Conservation (phyloP, 2,113 vertebrate genomes). For the Pungitius pungitius region DNA sequence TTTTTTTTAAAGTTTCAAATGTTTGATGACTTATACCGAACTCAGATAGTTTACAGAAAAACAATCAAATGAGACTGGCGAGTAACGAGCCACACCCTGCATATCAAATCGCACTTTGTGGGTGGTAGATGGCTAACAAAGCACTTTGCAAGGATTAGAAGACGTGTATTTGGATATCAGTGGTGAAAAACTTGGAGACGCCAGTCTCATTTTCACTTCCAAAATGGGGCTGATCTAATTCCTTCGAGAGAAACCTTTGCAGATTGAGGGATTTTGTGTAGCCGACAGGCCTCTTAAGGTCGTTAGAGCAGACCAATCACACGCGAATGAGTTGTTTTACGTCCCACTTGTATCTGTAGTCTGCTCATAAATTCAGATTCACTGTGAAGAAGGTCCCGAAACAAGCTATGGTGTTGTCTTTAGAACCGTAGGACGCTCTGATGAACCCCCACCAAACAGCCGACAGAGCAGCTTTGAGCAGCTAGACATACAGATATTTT, state of each 20-base stretch:
- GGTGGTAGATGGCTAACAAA: background rate
- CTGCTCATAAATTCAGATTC: background rate
- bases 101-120: background rate
- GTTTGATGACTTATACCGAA: background rate
- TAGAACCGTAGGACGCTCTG: background rate
- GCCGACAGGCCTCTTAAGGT: background rate
- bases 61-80: background rate
- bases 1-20: background rate
- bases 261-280: background rate
- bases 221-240: background rate
- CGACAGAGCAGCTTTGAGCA: background rate
- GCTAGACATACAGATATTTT: background rate
- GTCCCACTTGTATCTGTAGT: background rate
- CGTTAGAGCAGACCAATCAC: background rate
- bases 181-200: background rate
- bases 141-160: background rate
- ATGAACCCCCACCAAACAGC: background rate
- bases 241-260: background rate
- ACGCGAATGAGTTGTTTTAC: background rate
- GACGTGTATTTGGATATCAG: background rate
- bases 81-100: background rate
- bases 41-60: background rate
- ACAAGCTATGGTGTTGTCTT: background rate
- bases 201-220: background rate
- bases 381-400: background rate